phyloP scores from a whole-genome alignment of 2,113 vertebrate genomes.

The Lepisosteus oculatus region DNA sequence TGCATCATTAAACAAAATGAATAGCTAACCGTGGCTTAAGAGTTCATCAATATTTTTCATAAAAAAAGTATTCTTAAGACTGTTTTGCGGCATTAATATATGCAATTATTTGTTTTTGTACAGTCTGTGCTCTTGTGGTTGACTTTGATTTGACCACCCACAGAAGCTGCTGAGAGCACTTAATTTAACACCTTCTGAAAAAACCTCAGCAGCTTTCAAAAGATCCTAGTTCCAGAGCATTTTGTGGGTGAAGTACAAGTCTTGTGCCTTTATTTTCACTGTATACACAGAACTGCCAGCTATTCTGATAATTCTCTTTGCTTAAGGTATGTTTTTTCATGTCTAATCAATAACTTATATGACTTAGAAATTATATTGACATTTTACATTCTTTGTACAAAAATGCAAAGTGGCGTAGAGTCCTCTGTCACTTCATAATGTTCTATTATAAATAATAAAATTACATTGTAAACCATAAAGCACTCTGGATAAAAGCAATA shows the following conservation, averaged over 20 bases:
- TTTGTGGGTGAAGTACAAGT: not conserved
- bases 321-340: no score
- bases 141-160: slow-evolving; percentile 59
- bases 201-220: not conserved
- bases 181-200: not conserved
- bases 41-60: no score
- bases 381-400: no score
- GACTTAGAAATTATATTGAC: no score
- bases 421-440: no score
- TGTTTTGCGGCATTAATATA: slow-evolving; percentile 36
- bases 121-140: slow-evolving; percentile 34
- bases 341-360: no score
- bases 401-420: no score
- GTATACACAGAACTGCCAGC: no score
- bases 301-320: not conserved
- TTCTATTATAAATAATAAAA: no score
- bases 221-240: not conserved
- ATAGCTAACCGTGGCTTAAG: no score
- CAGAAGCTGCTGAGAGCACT: slow-evolving; percentile 12
- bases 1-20: not conserved
- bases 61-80: not conserved
- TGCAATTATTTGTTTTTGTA: not conserved
- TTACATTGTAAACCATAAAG: no score
- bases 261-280: not conserved
- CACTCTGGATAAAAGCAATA: no score